Conservation (phyloP, 2,113 vertebrate genomes). For the Camelus dromedarius region DNA sequence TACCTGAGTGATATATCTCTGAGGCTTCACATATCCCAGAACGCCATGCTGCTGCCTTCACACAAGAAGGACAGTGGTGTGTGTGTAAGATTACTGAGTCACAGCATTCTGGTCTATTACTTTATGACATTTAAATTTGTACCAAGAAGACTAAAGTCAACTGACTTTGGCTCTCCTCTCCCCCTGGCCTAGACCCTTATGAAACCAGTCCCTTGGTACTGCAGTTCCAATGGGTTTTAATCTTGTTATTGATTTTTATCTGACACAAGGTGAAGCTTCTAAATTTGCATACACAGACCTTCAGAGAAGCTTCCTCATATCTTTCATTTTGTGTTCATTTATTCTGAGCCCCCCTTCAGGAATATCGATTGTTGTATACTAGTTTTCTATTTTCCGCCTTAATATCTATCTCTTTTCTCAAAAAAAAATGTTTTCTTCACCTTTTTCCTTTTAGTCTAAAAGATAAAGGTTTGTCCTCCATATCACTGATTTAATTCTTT, state of each 20-base stretch:
- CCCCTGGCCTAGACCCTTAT: not conserved
- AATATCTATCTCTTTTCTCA: not conserved
- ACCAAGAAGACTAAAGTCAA: not conserved
- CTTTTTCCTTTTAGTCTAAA: not conserved
- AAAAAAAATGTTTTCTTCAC: not conserved
- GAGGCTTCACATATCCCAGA: not conserved
- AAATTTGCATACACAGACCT: not conserved
- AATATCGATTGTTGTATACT: not conserved
- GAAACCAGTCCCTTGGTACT: not conserved
- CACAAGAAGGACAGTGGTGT: not conserved
- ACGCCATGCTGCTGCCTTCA: not conserved
- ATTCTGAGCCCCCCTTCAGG: not conserved
- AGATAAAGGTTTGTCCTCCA: not conserved
- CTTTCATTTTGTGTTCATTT: not conserved
- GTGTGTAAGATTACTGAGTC: not conserved
- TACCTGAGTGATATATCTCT: not conserved
- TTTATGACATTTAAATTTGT: not conserved
- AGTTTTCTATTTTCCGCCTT: constrained; percentile 1
- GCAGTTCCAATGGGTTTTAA: not conserved
- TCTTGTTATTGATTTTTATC: not conserved
- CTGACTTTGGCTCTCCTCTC: not conserved
- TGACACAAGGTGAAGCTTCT: not conserved
- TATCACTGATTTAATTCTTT: not conserved
- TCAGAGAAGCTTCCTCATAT: not conserved
- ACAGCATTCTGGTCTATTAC: not conserved